Evolutionary conservation across 1,140 invertebrate genomes (phyloP), one percentile per base, ranked within the genome.

Genomic region (Magallana angulata): DNA sequence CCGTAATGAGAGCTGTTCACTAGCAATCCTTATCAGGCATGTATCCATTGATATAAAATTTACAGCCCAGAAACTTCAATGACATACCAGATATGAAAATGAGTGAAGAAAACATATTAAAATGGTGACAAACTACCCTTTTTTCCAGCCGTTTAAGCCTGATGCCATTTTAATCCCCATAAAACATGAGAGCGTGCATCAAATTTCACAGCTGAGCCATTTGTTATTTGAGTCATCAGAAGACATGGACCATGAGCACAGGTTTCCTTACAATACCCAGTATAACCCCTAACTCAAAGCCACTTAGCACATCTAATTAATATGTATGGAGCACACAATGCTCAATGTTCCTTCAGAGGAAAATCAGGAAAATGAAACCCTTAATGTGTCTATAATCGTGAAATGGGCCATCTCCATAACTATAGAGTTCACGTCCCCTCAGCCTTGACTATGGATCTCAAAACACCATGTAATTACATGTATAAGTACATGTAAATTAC

Each of bases 101-200:
- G 68, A 76, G 68, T 76, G 24, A 48, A 76, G 68, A 76, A 30
- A 76, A 76, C 68, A 76, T 62, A 62, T 76, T 76, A 76, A 48
- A 76, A 76, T 76, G 24, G 68, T 76, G 68, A 76, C 68, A 76
- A 76, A 76, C 68, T 76, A 24, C 24, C 24, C 12, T 76, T 12
- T 76, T 36, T 76, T 76, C 68, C 24, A 76, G 68, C 68, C 36
- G 30, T 76, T 76, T 76, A 76, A 36, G 12, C 68, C 30, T 24
- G 24, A 76, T 76, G 68, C 12, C 8, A 76, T 76, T 76, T 76
- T 76, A 76, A 76, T 76, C 68, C 68, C 9, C 68, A 76, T 76
- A 76, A 71, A 76, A 76, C 36, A 76, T 30, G 68, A 76, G 68
- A 76, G 68, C 68, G 24, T 76, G 68, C 68, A 76, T 76, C 68